Percentiles rank a stretch among this genome's conserved stretches.
phyloP scores from a whole-genome alignment of 2,797 vertebrate genomes.

The Chelidonichthys spinosus region DNA sequence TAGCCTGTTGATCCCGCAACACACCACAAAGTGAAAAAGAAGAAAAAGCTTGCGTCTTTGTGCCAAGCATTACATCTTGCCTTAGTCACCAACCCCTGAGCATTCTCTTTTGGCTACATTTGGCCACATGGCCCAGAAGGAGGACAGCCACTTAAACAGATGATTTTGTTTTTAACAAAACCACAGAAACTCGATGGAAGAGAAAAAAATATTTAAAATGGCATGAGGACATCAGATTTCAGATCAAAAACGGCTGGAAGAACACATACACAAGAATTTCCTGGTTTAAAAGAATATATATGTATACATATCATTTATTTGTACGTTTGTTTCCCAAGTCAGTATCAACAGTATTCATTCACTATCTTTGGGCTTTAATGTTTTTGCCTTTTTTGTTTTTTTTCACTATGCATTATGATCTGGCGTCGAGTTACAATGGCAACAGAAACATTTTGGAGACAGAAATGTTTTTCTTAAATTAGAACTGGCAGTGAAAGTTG shows the following conservation, averaged over 20 bases:
- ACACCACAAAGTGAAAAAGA: constrained; percentile 40
- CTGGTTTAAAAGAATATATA: constrained; percentile 35
- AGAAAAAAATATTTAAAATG: constrained; percentile 38
- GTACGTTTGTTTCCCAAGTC: constrained; percentile 68
- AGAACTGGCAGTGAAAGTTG: constrained; percentile 37
- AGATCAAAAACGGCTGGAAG: constrained; percentile 61
- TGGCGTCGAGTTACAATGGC: constrained; percentile 43
- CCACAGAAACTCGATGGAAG: constrained; percentile 35
- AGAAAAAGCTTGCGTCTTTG: constrained; percentile 41
- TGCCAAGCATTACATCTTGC: constrained; percentile 72
- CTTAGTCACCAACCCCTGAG: constrained; percentile 60
- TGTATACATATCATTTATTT: constrained; percentile 47
- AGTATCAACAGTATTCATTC: constrained; percentile 52
- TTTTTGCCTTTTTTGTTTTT: constrained; percentile 36
- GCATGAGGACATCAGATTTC: constrained; percentile 55
- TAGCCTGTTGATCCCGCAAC: constrained; percentile 38
- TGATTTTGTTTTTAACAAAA: constrained; percentile 71
- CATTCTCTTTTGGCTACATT: constrained; percentile 41
- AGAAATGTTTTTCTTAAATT: constrained; percentile 35
- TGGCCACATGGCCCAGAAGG: constrained; percentile 54
- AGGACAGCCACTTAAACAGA: constrained; percentile 64
- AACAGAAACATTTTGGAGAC: constrained; percentile 46
- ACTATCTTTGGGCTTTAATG: constrained; percentile 63
- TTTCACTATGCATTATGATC: constrained; percentile 45
- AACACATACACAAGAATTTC: constrained; percentile 57